Evolutionary conservation across 1,140 invertebrate species (phyloP), one percentile per base, ranked within the genome.

Genomic region (Drosophila pseudoobscura): DNA sequence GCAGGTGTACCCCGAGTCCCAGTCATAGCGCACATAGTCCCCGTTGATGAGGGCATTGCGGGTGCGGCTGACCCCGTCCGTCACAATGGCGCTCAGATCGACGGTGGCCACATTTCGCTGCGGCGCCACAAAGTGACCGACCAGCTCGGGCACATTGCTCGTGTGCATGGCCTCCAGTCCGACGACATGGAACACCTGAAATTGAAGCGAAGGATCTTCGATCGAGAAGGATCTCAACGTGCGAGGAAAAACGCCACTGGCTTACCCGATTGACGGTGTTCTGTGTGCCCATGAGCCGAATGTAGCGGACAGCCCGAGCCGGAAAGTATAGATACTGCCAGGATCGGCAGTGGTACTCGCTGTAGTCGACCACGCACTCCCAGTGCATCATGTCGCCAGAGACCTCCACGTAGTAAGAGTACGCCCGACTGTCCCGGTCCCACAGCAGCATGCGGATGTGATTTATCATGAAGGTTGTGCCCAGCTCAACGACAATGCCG

Each of bases 1-100:
- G 92, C 98, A 99, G 2, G 98, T 99, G 92, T 99, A 99, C 50
- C 99, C 90, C 3, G 96, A 97, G 92, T 99, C 98, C 98, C 98
- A 99, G 93, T 99, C 98, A 92, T 99, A 99, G 91, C 97, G 95
- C 73, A 95, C 94, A 29, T 94, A 97, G 87, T 99, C 97, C 3
- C 98, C 98, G 94, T 99, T 99, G 58, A 99, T 94, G 7, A 99
- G 93, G n/a, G 97, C 96, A 93, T 99, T 98, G 53, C 98, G 93
- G 51, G 95, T 96, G 51, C 98, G 94, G 89, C 97, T 95, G 43
- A 96, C 98, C 46, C 99, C 99, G 93, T 99, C 98, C 17, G 97
- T 96, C 50, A 99, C 98, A 88, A 95, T 95, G 6, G 98, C 98
- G 92, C 96, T 97, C 75, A 95, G 94, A 53, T 95, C 94, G 55